A percentile compares a stretch with the other conserved stretches of the same genome.
Evolutionary conservation across 1,140 invertebrate genomes (phyloP).

Genomic region (Drosophila leontia): DNA sequence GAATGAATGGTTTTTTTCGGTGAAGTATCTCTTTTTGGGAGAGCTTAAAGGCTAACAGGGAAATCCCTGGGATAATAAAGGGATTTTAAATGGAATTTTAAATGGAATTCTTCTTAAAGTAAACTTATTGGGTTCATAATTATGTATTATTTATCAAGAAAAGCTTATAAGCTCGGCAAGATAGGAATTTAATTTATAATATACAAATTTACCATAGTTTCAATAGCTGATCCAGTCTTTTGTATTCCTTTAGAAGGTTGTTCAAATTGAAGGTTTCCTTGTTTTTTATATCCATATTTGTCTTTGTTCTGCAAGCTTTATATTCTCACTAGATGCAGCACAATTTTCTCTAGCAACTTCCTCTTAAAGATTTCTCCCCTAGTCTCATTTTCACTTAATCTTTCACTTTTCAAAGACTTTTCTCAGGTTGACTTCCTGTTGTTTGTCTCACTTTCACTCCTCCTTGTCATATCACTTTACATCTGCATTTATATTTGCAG

Average conservation of each 20-base stretch:
- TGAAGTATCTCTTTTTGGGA: not conserved
- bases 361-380: conserved; percentile 24
- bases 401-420: conserved; percentile 43
- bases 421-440: conserved; percentile 41
- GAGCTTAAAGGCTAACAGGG: not conserved
- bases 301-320: not conserved
- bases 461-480: conserved; percentile 32
- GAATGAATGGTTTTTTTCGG: conserved; percentile 10
- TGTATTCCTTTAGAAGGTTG: not conserved
- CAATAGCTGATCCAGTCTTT: conserved; percentile 11
- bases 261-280: not conserved
- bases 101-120: not conserved
- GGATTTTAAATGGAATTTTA: not conserved
- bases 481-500: conserved; percentile 23
- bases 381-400: conserved; percentile 28
- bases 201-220: conserved; percentile 7
- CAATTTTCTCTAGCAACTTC: conserved; percentile 24
- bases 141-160: not conserved
- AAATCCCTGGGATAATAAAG: conserved; percentile 3
- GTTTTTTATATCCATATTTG: conserved; percentile 8
- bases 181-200: not conserved
- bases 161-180: not conserved
- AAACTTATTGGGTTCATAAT: not conserved
- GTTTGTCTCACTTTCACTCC: conserved; percentile 37
- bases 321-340: not conserved